A percentile compares a stretch with the other conserved stretches of the same genome.
These are phyloP conservation scores for Acanthoscelides obtectus DNA, from an alignment of 2,888 invertebrate genomes.

Conservation along the genomic window DNA sequence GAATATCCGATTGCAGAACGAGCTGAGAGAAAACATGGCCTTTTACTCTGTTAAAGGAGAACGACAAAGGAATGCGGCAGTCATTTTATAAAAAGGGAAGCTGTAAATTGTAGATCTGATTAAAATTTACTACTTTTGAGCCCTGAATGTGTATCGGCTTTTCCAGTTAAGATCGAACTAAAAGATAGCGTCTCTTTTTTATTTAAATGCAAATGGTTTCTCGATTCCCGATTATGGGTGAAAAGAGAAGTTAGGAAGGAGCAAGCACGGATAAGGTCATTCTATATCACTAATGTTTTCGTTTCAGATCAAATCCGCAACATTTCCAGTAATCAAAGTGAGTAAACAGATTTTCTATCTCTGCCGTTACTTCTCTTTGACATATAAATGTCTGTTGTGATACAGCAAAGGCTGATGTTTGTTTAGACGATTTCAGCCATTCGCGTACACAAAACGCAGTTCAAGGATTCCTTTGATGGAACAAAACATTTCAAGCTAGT, in stretches of 20 bases:
- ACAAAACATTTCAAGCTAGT: too few species aligned
- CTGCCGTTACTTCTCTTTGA: not conserved
- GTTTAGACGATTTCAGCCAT: not conserved
- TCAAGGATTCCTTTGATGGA: not conserved
- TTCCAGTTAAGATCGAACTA: conserved; percentile 17
- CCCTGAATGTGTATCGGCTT: conserved; percentile 18
- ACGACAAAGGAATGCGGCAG: not conserved
- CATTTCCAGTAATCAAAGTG: not conserved
- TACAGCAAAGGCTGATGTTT: not conserved
- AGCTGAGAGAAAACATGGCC: not conserved
- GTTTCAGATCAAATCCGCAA: not conserved
- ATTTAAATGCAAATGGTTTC: conserved; percentile 22
- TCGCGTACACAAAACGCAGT: not conserved
- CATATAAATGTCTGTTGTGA: not conserved
- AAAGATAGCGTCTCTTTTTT: conserved; percentile 19
- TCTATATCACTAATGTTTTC: not conserved
- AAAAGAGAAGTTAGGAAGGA: not conserved
- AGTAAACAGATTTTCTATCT: not conserved
- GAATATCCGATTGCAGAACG: not conserved
- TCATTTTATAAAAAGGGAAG: conserved; percentile 6
- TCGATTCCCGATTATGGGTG: conserved; percentile 2
- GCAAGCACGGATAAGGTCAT: not conserved
- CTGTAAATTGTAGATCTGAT: conserved; percentile 20
- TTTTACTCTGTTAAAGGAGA: not conserved
- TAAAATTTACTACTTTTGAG: conserved; percentile 18